Base-by-base conservation (phyloP, 2,797 vertebrate species). In the Orestias chungarensis region DNA sequence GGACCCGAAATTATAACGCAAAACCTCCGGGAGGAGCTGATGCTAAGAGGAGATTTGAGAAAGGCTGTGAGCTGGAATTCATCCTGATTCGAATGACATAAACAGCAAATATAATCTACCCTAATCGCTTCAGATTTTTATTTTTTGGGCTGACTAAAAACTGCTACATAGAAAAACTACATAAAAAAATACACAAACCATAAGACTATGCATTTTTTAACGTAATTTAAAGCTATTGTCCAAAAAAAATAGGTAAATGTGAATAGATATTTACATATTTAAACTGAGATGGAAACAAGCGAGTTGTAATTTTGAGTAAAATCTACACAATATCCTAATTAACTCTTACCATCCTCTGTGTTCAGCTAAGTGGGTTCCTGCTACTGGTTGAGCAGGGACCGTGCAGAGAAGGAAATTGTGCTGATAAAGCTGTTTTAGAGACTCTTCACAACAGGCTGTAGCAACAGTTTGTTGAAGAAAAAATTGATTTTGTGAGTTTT, bases 91-190 rank as follows among this genome's bases (percentile, higher is more conserved):
- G 93, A 92, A 85, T 91, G 94, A 94, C 93, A 87, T 94, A 84
- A 94, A 93, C 94, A 93, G 88, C 72, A 91, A 92, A 94, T 90
- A 91, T 94, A 92, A 93, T 93, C 95, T 95, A 91, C 70, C 66
- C 86, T 95, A 94, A 94, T 94, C 94, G 79, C 84, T 79, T 87
- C 85, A 82, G 81, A 91, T 92, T 86, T 86, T 77, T 46, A n/a
- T n/a, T n/a, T n/a, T n/a, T n/a, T n/a, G n/a, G 27, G 67, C 82
- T 83, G 86, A 91, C 86, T 84, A 77, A 65, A 86, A 78, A 84
- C 71, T 79, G 76, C 73, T n/a, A 75, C 66, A 67, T 70, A 68
- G 78, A 61, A 38, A 50, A 50, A 23, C 20, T 35, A 17, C 15
- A 57, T 4, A 31, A 57, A 20, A 40, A 62, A 40, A 62, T 6